Base-by-base conservation (phyloP, 2,797 vertebrate genomes). In the Amblyopsis hoosieri region DNA sequence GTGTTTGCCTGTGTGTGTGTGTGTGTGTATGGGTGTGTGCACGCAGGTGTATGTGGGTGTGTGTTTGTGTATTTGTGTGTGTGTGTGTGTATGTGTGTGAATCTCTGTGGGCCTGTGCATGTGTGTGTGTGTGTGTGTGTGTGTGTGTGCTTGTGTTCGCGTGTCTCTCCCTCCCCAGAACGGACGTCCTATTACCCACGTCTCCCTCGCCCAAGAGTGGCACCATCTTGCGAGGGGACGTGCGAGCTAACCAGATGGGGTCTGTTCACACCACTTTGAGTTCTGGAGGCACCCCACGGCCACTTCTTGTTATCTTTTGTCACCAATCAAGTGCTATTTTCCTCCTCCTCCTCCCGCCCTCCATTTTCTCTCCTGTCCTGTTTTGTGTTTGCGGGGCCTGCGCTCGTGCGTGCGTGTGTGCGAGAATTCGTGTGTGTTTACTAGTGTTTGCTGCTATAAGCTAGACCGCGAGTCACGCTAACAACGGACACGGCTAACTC, bases 261-360 rank as follows among this genome's bases (percentile, higher is more conserved):
- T 91, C 91, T 87, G 89, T 93, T 93, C 92, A 93, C 92, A 93
- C 92, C 91, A 93, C 90, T 93, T 88, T 86, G 89, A 91, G 89
- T 91, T 90, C 88, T 86, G 90, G 83, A 91, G 91, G 86, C 92
- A 91, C 90, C 92, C 92, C 91, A 91, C 90, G 90, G 91, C 87
- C 91, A 87, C 89, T 92, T 91, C 92, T 93, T 92, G 92, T 93
- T 93, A 93, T 92, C 91, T 93, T 93, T 93, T 92, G 91, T 93
- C 92, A 93, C 91, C 91, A 93, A 92, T 93, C 91, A 91, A 90
- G 88, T 92, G 88, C 86, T 89, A 89, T 90, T 89, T 76, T 83
- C 76, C 67, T 76, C 79, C 15, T 66, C 63, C 67, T 62, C 56
- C 15, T 14, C 49, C 55, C 45, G 62, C 54, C 31, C 15, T 58